Conservation (phyloP, 2,888 invertebrate genomes). For the Caradrina clavipalpis region DNA sequence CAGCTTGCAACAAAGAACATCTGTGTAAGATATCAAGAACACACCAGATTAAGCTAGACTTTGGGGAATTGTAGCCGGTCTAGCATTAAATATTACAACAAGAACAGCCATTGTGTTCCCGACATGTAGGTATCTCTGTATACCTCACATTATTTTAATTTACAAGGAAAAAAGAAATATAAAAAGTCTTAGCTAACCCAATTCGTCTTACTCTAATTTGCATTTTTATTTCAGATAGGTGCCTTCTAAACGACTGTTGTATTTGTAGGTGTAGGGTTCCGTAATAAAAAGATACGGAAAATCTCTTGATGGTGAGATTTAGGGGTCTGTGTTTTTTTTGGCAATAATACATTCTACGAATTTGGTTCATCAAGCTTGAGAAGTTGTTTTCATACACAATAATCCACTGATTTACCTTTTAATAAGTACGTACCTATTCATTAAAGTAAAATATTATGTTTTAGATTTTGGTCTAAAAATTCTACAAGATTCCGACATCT, state of each 20-base stretch:
- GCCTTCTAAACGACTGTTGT: slow-evolving; percentile 55
- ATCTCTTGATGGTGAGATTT: slow-evolving; percentile 53
- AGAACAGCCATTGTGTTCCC: slow-evolving; percentile 56
- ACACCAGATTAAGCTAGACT: slow-evolving; percentile 62
- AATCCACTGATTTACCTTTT: not conserved
- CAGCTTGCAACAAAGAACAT: slow-evolving; percentile 58
- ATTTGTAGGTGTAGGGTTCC: slow-evolving; percentile 51
- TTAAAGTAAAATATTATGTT: slow-evolving; percentile 28
- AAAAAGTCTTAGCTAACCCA: slow-evolving; percentile 56
- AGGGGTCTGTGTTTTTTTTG: slow-evolving; percentile 13
- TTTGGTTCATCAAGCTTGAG: not conserved
- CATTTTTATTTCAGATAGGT: slow-evolving; percentile 60
- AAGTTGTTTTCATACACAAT: not conserved
- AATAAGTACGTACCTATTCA: slow-evolving; percentile 8
- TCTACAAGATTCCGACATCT: slow-evolving; percentile 19
- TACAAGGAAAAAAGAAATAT: slow-evolving; percentile 54
- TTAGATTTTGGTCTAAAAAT: slow-evolving; percentile 9
- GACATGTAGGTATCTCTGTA: slow-evolving; percentile 42
- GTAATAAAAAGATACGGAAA: slow-evolving; percentile 56
- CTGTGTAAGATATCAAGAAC: slow-evolving; percentile 61
- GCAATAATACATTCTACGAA: not conserved
- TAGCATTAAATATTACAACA: slow-evolving; percentile 65
- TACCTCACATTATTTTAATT: slow-evolving; percentile 54
- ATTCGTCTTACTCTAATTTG: slow-evolving; percentile 61
- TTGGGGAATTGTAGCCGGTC: slow-evolving; percentile 61